Percentiles rank a stretch among this genome's conserved stretches.
Conservation (phyloP, 2,797 vertebrate species). For the Telmatherina bonti region DNA sequence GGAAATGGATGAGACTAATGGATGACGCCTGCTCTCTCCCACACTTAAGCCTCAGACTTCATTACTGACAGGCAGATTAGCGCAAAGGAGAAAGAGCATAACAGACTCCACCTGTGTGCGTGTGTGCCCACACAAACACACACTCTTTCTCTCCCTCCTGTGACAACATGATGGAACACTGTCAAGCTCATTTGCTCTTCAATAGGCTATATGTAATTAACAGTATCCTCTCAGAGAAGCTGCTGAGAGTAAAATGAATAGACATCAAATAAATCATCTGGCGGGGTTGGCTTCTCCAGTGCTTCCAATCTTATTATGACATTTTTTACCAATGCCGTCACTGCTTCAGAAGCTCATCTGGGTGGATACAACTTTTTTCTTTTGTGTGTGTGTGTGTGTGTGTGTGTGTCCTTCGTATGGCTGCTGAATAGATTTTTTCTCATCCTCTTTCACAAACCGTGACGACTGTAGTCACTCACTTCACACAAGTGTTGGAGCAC, state of each 20-base stretch:
- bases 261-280: slow-evolving; percentile 74
- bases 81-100: slow-evolving; percentile 74
- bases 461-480: slow-evolving; percentile 53
- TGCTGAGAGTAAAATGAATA: slow-evolving; percentile 66
- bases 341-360: slow-evolving; percentile 39
- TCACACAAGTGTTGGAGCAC: slow-evolving; percentile 50
- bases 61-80: slow-evolving; percentile 84
- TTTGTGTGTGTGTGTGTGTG: not conserved
- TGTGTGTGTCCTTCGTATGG: slow-evolving; percentile 11
- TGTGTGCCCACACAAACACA: slow-evolving; percentile 48
- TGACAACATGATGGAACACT: slow-evolving; percentile 79
- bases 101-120: slow-evolving; percentile 72
- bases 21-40: slow-evolving; percentile 76
- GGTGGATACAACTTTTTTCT: slow-evolving; percentile 25
- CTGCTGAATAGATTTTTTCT: slow-evolving; percentile 33
- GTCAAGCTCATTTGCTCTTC: slow-evolving; percentile 81
- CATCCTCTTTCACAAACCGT: slow-evolving; percentile 54
- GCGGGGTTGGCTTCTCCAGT: slow-evolving; percentile 54
- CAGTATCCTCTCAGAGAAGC: slow-evolving; percentile 72
- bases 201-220: slow-evolving; percentile 80
- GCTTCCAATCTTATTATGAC: slow-evolving; percentile 61
- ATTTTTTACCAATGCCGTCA: slow-evolving; percentile 56
- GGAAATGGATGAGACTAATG: slow-evolving; percentile 82
- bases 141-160: slow-evolving; percentile 46
- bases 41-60: slow-evolving; percentile 80